These are phyloP conservation scores for Brachyhypopomus occidentalis DNA, from an alignment of 2,113 vertebrate species.

Conservation along the genomic window DNA sequence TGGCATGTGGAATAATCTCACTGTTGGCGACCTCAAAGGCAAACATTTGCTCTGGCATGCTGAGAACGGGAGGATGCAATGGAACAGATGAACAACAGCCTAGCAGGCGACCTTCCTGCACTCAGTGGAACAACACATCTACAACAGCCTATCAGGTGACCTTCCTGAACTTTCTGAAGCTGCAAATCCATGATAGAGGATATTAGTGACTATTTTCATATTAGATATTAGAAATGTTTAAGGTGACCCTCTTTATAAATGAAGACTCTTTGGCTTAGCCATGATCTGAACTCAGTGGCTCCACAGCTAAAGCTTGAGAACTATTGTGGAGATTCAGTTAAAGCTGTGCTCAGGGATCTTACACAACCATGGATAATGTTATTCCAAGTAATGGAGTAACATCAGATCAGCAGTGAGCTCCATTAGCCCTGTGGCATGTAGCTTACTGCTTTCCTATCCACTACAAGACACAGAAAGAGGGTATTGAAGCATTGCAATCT, in stretches of 20 bases:
- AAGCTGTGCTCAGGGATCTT: background rate
- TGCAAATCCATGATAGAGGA: background rate
- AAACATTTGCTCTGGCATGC: slow-evolving; percentile 25
- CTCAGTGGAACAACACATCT: background rate
- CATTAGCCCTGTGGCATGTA: slow-evolving; percentile 25
- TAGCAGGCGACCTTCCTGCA: background rate
- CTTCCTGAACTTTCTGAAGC: background rate
- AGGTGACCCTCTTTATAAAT: background rate
- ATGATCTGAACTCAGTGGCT: background rate
- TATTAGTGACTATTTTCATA: background rate
- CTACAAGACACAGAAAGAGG: background rate
- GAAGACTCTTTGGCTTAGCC: background rate
- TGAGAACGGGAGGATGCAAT: background rate
- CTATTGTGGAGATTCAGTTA: slow-evolving; percentile 1
- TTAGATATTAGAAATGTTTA: background rate
- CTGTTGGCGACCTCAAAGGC: background rate
- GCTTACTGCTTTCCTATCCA: background rate
- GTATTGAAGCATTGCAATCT: background rate
- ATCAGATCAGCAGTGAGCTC: slow-evolving; percentile 25
- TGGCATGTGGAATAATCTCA: background rate
- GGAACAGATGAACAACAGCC: no score
- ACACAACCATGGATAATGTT: background rate
- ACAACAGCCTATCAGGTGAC: no score
- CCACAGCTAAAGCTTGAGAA: background rate
- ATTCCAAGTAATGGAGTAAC: background rate